phyloP scores from a whole-genome alignment of 2,888 invertebrate species.

The Euzophera pinguis region DNA sequence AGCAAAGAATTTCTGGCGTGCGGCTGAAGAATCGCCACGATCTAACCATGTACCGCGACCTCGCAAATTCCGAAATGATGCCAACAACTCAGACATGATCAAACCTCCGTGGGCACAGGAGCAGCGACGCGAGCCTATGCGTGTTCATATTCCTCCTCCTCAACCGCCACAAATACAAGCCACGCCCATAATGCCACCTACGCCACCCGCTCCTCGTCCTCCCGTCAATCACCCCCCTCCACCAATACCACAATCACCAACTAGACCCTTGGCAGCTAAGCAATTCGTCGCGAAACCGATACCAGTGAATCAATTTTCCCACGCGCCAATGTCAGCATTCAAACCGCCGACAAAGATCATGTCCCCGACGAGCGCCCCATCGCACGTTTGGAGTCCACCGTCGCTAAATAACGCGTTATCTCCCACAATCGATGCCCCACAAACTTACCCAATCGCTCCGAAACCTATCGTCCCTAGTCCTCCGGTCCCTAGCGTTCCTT shows the following conservation, averaged over 20 bases:
- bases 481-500: constrained; percentile 47
- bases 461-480: constrained; percentile 38
- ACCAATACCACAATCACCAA: constrained; percentile 45
- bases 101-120: constrained; percentile 69
- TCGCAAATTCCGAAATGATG: constrained; percentile 42
- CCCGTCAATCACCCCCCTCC: constrained; percentile 28
- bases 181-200: constrained; percentile 18
- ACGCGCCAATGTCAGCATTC: constrained; percentile 88
- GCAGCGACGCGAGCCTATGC: constrained; percentile 49
- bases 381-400: constrained; percentile 68
- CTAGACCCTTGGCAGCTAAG: constrained; percentile 51
- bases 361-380: constrained; percentile 53
- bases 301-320: constrained; percentile 86
- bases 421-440: constrained; percentile 42
- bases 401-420: constrained; percentile 48
- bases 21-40: constrained; percentile 75
- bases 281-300: constrained; percentile 79
- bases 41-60: constrained; percentile 35
- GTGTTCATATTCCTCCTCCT: constrained; percentile 23
- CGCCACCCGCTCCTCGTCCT: constrained; percentile 19
- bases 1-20: constrained; percentile 82
- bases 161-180: constrained; percentile 14
- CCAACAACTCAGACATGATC: constrained; percentile 50
- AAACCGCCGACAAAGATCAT: constrained; percentile 78
- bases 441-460: constrained; percentile 33